Evolutionary conservation across 2,888 invertebrate species (phyloP), one percentile per base, ranked within the genome.

Genomic region (Rotaria socialis): DNA sequence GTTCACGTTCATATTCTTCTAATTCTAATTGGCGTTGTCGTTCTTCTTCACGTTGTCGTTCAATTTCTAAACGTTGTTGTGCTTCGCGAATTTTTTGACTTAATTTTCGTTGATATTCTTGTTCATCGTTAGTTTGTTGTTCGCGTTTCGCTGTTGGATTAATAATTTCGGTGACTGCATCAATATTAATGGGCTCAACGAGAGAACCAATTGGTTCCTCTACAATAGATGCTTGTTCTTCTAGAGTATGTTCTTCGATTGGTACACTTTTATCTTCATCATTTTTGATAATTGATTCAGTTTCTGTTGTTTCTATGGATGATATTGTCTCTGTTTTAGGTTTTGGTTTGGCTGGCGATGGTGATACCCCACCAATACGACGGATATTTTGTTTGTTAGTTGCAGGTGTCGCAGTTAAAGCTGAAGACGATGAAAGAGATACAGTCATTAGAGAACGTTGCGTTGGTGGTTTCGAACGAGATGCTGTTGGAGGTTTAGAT

Each of bases 1-100:
- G 47, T 80, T 80, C 80, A 24, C 80, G 80, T 80, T 80, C 47
- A n/a, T 80, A 47, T 80, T 80, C 80, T 80, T 80, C 80, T 80
- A 47, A n/a, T 80, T 80, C 80, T 80, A 80, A 47, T 80, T 80
- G 80, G 10, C 80, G 80, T n/a, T 80, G 24, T 47, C 43, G 80
- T 47, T 80, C 80, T 80, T 80, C 80, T 47, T 80, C 80, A 47
- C 43, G 80, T 47, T 47, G 80, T 11, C 47, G 43, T 47, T 43
- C 80, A n/a, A 47, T 10, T 80, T 80, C 80, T 11, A 80, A 24
- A 80, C 80, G 80, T 80, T 80, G 47, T 80, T 47, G 43, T 16
- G 80, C 80, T 80, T 80, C 80, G 10, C 80, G 80, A 80, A 43
- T 43, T 35, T 80, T 80, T 47, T 80, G 47, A 47, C 3, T n/a